phyloP scores from a whole-genome alignment of 2,797 vertebrate genomes.

The Sorex maritimensis region DNA sequence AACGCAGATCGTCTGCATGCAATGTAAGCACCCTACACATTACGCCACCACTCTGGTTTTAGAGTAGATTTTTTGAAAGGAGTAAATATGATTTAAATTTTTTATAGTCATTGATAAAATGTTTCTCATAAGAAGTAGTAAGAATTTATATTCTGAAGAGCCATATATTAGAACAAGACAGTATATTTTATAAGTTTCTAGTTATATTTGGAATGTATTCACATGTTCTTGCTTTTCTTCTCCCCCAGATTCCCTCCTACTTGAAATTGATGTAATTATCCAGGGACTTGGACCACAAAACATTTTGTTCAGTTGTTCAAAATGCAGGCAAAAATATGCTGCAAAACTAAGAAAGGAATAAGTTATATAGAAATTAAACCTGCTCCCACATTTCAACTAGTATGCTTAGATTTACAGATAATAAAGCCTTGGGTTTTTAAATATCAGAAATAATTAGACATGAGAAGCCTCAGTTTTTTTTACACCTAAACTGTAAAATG shows the following conservation, averaged over 20 bases:
- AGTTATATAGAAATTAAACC: slow-evolving; percentile 7
- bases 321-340: not conserved
- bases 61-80: slow-evolving; percentile 30
- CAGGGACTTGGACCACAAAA: slow-evolving; percentile 32
- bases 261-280: slow-evolving; percentile 59
- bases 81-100: not conserved
- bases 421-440: not conserved
- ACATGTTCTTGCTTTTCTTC: slow-evolving; percentile 49
- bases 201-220: slow-evolving; percentile 1
- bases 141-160: slow-evolving; percentile 34
- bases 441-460: slow-evolving; percentile 22
- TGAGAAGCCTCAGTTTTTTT: not conserved
- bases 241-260: slow-evolving; percentile 23
- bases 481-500: not conserved
- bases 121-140: not conserved
- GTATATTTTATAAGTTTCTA: slow-evolving; percentile 32
- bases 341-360: not conserved
- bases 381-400: not conserved
- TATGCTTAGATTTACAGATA: not conserved
- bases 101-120: slow-evolving; percentile 49
- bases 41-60: not conserved
- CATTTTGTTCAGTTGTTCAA: slow-evolving; percentile 57
- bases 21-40: too few species aligned
- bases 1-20: too few species aligned
- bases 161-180: not conserved